A percentile compares a stretch with the other conserved stretches of the same genome.
Evolutionary conservation across 2,888 invertebrate genomes (phyloP).

Genomic region (Philopedon plagiatum): DNA sequence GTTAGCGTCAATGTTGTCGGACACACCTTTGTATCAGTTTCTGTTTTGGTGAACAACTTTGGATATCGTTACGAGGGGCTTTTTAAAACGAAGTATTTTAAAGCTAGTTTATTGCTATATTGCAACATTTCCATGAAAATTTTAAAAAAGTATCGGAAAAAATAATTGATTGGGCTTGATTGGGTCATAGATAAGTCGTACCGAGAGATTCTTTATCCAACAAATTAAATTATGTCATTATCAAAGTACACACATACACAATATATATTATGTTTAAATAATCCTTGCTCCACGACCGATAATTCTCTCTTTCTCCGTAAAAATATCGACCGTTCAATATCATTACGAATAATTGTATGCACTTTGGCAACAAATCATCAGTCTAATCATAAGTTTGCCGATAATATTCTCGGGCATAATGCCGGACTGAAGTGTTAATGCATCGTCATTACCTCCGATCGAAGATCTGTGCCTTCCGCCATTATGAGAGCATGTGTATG

Average conservation of each 20-base stretch:
- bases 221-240: conserved; percentile 20
- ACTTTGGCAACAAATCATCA: conserved; percentile 49
- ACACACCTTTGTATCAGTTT: conserved; percentile 40
- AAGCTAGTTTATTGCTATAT: too few species aligned
- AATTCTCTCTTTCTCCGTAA: conserved; percentile 7
- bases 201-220: too few species aligned
- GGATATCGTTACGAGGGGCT: background rate
- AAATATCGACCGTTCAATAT: conserved; percentile 51
- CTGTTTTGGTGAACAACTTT: conserved; percentile 21
- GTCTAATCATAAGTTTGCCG: conserved; percentile 52
- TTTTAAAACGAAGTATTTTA: too few species aligned
- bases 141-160: too few species aligned
- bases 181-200: too few species aligned
- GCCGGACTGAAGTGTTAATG: conserved; percentile 60
- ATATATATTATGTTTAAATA: conserved; percentile 16
- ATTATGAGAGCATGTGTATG: conserved; percentile 24
- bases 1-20: conserved; percentile 36
- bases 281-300: conserved; percentile 30
- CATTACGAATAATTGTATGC: conserved; percentile 55
- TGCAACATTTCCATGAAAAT: too few species aligned
- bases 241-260: background rate
- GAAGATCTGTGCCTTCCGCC: conserved; percentile 45
- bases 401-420: conserved; percentile 57
- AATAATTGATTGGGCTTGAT: too few species aligned
- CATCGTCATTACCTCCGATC: conserved; percentile 57